Base-by-base conservation (phyloP, 2,113 vertebrate genomes). In the Neodontobutis hainanensis region DNA sequence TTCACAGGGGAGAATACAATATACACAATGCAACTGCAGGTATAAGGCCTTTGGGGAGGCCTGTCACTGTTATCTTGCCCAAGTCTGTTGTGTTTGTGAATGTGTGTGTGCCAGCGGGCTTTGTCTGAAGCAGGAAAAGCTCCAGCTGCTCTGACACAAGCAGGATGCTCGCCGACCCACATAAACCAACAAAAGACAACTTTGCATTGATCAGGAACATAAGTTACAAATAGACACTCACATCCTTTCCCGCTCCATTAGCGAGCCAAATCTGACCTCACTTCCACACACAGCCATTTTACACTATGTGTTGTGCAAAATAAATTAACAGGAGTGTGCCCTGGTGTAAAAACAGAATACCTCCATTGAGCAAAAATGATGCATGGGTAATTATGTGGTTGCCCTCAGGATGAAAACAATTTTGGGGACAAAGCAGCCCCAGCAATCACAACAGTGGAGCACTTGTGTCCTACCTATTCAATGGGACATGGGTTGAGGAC, bases 381-480 rank as follows among this genome's bases (percentile, higher is more conserved):
- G 82, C 78, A 73, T 64, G 79, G 74, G 76, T 83, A 86, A 87
- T 86, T 85, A 78, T 51, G 68, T 84, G 77, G 62, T 74, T 78
- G 69, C 78, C 85, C 77, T 78, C 47, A 79, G 86, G 79, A 71
- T 82, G 68, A 83, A 77, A 77, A 85, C 46, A 69, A 66, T 81
- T 81, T 84, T 87, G 73, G 70, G 70, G 68, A 77, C 61, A 86
- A 78, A 88, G 80, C 74, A 55, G 75, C 68, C 40, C 55, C 11
- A 50, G 75, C 82, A 89, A 91, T 90, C 86, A 85, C 81, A 76
- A 71, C 75, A 80, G 70, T 57, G 73, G 78, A 78, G 84, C 80
- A 87, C 71, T 77, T 78, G 65, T 83, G 88, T 82, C 75, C 71
- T 73, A 57, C 59, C 51, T 61, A 73, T 81, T 87, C 84, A 85